Evolutionary conservation across 2,888 invertebrate species (phyloP).

Genomic region (Scaptomyza cyrtandrae): DNA sequence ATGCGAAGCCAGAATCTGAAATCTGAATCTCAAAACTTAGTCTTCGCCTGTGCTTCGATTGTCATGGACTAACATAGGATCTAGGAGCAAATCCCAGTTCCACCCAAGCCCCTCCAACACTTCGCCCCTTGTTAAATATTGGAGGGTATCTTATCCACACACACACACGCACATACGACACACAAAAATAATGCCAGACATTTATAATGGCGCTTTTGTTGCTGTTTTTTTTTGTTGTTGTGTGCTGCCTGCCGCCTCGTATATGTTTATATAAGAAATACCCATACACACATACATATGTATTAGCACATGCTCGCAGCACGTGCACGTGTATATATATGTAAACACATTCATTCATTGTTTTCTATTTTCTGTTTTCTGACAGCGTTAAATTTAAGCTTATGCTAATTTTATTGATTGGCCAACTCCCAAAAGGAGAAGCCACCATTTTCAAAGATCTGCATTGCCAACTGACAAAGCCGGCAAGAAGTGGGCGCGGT

Average conservation of each 20-base stretch:
- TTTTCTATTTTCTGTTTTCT: constrained; percentile 57
- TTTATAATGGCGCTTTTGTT: constrained; percentile 60
- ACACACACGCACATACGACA: too few relatives aligned
- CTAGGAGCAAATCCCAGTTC: neutral
- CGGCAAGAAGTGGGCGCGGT: constrained; percentile 36
- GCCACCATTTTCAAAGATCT: neutral
- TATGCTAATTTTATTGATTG: constrained; percentile 76
- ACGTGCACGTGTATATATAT: constrained; percentile 1
- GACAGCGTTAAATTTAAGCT: constrained; percentile 65
- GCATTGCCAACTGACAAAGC: neutral
- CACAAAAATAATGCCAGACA: constrained; percentile 65
- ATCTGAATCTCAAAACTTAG: neutral
- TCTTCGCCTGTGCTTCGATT: constrained; percentile 9
- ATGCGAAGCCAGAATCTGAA: neutral
- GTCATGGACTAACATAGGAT: neutral
- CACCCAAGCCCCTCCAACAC: neutral
- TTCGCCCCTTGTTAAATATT: constrained; percentile 27
- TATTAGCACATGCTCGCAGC: neutral
- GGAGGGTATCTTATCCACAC: constrained; percentile 43
- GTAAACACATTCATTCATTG: constrained; percentile 43
- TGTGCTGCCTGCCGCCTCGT: constrained; percentile 14
- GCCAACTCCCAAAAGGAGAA: constrained; percentile 5
- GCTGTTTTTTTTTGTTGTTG: constrained; percentile 33
- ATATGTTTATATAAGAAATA: constrained; percentile 51
- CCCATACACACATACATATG: neutral